A percentile compares a stretch with the other conserved stretches of the same genome.
Conservation (phyloP, 1,140 invertebrate genomes). For the Leptinotarsa defecta region DNA sequence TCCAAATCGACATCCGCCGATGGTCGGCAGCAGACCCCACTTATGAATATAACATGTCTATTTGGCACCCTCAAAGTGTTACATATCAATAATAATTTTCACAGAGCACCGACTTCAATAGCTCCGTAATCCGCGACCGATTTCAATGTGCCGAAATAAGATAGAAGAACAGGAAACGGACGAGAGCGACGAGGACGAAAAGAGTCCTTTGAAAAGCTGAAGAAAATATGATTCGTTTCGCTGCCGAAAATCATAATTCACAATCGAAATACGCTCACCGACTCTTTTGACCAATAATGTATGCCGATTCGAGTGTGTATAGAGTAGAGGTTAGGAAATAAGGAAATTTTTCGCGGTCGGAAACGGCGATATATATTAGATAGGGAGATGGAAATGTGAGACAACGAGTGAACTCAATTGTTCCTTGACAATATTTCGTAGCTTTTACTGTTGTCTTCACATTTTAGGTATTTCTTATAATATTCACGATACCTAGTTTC, state of each 20-base stretch:
- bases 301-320: conserved; percentile 42
- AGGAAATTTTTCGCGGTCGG: background rate
- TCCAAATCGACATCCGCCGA: background rate
- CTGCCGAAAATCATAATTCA: conserved; percentile 52
- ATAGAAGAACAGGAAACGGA: conserved; percentile 20
- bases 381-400: too few relatives aligned
- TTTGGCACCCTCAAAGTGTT: conserved; percentile 58
- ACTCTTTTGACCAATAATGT: conserved; percentile 55
- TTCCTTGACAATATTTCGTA: too few relatives aligned
- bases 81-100: conserved; percentile 56
- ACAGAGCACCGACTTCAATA: conserved; percentile 48
- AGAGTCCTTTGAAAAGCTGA: conserved; percentile 49
- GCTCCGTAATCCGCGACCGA: conserved; percentile 45
- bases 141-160: conserved; percentile 40
- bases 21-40: conserved; percentile 33
- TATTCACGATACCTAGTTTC: too few relatives aligned
- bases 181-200: conserved; percentile 30
- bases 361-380: background rate
- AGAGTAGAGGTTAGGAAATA: conserved; percentile 13
- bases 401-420: too few relatives aligned
- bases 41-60: conserved; percentile 57
- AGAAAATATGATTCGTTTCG: conserved; percentile 56
- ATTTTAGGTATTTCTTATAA: too few relatives aligned
- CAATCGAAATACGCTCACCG: conserved; percentile 51
- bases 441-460: too few relatives aligned